phyloP scores from a whole-genome alignment of 2,797 vertebrate genomes.

The Peromyscus eremicus region DNA sequence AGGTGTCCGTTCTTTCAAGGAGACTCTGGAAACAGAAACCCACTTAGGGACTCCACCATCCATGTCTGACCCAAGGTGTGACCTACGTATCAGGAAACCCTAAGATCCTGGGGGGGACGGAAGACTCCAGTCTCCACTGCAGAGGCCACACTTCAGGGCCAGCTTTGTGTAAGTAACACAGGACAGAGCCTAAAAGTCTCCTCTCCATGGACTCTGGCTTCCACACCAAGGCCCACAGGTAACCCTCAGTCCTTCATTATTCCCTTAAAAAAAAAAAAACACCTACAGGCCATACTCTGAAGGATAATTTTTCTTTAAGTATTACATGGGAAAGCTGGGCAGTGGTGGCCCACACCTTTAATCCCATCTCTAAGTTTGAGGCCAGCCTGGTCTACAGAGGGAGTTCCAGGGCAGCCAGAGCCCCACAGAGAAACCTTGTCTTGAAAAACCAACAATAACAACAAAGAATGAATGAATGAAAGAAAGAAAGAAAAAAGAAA shows the following conservation, averaged over 20 bases:
- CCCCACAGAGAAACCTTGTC: background rate
- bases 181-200: rapidly evolving
- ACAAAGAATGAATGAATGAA: background rate
- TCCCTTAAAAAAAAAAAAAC: too few relatives aligned
- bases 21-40: background rate
- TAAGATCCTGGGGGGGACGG: background rate
- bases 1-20: background rate
- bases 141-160: background rate
- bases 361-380: background rate
- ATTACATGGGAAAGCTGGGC: background rate
- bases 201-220: background rate
- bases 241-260: background rate
- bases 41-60: background rate
- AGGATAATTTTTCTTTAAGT: background rate
- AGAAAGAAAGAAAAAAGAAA: too few relatives aligned
- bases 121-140: background rate
- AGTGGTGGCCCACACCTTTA: background rate
- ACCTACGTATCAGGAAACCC: background rate
- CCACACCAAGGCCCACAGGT: background rate
- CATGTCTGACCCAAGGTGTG: rapidly evolving
- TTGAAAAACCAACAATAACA: background rate
- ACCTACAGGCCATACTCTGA: background rate
- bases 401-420: background rate
- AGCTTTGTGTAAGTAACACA: background rate
- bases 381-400: background rate